Percentiles rank a stretch among this genome's conserved stretches.
phyloP scores from a whole-genome alignment of 2,797 vertebrate species.

The Trachops cirrhosus region DNA sequence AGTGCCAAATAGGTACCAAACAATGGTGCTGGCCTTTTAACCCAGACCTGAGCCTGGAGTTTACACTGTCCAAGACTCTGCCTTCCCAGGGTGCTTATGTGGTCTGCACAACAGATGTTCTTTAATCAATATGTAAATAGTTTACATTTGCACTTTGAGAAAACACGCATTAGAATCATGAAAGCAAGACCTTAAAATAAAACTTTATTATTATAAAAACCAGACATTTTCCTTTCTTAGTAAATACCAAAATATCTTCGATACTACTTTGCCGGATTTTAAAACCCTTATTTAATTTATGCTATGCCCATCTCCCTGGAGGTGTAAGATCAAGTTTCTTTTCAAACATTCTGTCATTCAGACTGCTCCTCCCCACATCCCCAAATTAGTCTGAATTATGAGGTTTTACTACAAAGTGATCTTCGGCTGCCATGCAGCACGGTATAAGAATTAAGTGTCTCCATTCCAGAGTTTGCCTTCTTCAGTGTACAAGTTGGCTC shows the following conservation, averaged over 20 bases:
- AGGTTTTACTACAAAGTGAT: accelerated
- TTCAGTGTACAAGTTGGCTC: background rate
- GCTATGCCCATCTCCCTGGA: background rate
- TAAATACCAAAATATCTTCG: background rate
- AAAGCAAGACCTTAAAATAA: background rate
- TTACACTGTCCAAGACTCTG: background rate
- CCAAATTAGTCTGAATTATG: background rate
- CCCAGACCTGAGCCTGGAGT: background rate
- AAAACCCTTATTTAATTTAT: background rate
- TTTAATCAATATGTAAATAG: background rate
- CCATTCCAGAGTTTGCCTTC: background rate
- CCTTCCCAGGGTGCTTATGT: accelerated
- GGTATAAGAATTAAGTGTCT: accelerated
- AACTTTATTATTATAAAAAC: background rate
- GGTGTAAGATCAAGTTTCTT: background rate
- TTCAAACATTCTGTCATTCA: background rate
- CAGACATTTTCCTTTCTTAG: background rate
- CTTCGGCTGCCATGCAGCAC: background rate
- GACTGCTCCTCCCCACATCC: background rate
- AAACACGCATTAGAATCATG: background rate
- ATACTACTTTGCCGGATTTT: background rate
- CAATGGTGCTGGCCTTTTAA: background rate
- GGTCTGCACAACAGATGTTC: background rate
- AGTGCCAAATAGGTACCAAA: too few species aligned
- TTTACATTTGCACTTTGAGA: background rate